Percentiles rank a stretch among this genome's conserved stretches.
Evolutionary conservation across 2,797 vertebrate genomes (phyloP).

Genomic region (Discoglossus pictus): DNA sequence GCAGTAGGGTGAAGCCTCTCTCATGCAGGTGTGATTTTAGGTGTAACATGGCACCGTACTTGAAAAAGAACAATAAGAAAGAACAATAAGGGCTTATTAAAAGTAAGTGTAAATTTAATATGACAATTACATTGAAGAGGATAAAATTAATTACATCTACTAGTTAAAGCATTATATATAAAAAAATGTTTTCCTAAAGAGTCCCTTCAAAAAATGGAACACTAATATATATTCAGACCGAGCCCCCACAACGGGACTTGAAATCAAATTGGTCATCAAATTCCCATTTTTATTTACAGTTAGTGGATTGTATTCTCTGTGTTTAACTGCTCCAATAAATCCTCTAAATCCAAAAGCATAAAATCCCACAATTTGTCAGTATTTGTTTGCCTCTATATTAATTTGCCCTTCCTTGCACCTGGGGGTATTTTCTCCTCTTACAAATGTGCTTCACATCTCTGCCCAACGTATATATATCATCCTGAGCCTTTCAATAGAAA

Average conservation of each 20-base stretch:
- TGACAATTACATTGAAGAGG: no score
- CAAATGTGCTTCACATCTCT: conserved; percentile 46
- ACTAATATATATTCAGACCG: conserved; percentile 11
- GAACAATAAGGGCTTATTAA: no score
- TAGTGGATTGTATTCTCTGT: conserved; percentile 3
- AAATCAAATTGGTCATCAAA: background rate
- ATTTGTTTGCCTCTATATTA: conserved; percentile 19
- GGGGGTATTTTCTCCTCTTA: conserved; percentile 40
- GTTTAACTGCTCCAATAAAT: conserved; percentile 1
- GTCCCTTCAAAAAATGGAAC: no score
- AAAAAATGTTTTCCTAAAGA: no score
- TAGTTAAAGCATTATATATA: no score
- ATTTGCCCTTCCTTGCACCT: conserved; percentile 26
- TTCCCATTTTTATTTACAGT: background rate
- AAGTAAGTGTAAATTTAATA: no score
- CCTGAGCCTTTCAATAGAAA: conserved; percentile 61
- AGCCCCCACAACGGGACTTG: background rate
- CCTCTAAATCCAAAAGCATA: background rate
- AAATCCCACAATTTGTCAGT: conserved; percentile 18
- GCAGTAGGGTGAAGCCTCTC: no score
- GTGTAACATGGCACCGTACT: no score
- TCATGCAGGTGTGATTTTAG: no score
- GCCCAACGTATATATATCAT: conserved; percentile 54
- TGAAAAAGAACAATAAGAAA: no score
- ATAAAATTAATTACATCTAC: no score